Evolutionary conservation across 2,113 vertebrate species (phyloP).

Genomic region (Osmerus eperlanus): DNA sequence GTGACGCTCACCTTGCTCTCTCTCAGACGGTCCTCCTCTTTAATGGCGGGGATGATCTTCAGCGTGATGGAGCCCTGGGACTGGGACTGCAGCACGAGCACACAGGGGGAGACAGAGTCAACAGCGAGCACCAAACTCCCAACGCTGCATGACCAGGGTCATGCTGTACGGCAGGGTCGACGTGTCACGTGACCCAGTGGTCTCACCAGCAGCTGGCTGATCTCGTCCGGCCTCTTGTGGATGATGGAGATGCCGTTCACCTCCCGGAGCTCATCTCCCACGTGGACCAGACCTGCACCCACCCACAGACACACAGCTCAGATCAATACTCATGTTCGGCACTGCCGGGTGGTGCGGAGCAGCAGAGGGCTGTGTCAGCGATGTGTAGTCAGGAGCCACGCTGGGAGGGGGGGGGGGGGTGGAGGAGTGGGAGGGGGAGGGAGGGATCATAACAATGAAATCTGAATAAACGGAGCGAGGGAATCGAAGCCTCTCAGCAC

Average conservation of each 20-base stretch:
- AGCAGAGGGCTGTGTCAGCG: too few species aligned
- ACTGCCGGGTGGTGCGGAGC: too few species aligned
- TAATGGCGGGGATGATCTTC: constrained; percentile 93
- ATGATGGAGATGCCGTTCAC: constrained; percentile 90
- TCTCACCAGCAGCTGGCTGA: constrained; percentile 93
- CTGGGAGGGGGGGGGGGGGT: not conserved
- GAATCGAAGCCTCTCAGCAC: constrained; percentile 24
- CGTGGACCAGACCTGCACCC: constrained; percentile 87
- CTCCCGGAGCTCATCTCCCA: constrained; percentile 93
- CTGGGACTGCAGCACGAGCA: constrained; percentile 78
- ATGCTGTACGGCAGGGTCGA: too few species aligned
- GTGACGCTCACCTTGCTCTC: constrained; percentile 85
- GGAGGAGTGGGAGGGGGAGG: not conserved
- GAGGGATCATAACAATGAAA: constrained; percentile 40
- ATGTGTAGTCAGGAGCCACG: too few species aligned
- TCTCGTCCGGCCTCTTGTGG: constrained; percentile 93
- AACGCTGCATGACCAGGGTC: too few species aligned
- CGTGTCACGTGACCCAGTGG: too few species aligned
- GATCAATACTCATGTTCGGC: not conserved
- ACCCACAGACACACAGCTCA: constrained; percentile 3
- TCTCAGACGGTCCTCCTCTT: constrained; percentile 86
- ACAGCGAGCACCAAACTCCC: too few species aligned
- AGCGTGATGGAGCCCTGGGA: constrained; percentile 94
- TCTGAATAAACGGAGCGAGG: constrained; percentile 14
- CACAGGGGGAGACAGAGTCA: constrained; percentile 15